Evolutionary conservation across 2,113 vertebrate species (phyloP).

Genomic region (Pituophis catenifer): DNA sequence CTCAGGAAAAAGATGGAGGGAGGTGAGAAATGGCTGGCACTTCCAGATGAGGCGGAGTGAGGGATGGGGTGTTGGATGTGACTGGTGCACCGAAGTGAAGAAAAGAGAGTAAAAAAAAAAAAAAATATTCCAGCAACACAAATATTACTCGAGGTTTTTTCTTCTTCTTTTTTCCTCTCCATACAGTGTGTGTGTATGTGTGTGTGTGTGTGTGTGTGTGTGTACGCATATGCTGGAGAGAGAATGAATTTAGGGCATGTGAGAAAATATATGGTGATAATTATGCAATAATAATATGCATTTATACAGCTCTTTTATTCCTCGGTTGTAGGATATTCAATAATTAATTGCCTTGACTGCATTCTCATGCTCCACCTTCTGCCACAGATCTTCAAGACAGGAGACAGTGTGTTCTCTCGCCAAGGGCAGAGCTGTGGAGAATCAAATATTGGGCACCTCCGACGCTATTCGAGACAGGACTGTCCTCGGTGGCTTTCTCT

Average conservation of each 20-base stretch:
- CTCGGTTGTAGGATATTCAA: neutral
- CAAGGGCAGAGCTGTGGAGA: neutral
- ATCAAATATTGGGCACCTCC: neutral
- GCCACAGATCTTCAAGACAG: neutral
- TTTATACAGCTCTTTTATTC: neutral
- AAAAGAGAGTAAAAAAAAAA: no score
- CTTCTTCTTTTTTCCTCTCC: no score
- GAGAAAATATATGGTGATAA: constrained; percentile 2
- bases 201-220: neutral
- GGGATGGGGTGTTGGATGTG: neutral
- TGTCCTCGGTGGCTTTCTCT: neutral
- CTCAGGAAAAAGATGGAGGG: neutral
- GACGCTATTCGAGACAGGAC: neutral
- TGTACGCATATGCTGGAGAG: neutral
- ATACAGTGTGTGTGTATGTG: neutral
- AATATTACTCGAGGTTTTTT: neutral
- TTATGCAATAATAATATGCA: constrained; percentile 12
- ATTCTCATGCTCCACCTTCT: neutral
- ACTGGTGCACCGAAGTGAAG: neutral
- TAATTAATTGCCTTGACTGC: neutral
- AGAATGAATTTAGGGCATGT: neutral
- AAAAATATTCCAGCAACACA: neutral
- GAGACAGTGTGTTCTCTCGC: neutral
- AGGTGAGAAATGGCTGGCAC: neutral
- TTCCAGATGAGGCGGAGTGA: neutral